phyloP scores from a whole-genome alignment of 2,797 vertebrate genomes.

The Notamacropus eugenii region DNA sequence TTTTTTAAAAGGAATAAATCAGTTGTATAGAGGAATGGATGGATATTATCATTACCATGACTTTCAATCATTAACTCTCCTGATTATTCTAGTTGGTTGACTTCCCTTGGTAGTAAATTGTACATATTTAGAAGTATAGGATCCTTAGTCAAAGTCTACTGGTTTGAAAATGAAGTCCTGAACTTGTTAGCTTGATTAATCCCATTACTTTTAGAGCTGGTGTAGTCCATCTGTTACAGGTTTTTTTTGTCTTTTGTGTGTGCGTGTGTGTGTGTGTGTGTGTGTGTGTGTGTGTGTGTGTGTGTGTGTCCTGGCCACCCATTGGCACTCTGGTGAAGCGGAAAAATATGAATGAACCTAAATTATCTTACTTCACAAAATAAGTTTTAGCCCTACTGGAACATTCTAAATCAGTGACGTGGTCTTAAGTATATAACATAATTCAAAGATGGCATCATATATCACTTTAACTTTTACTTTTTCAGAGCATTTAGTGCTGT shows the following conservation, averaged over 20 bases:
- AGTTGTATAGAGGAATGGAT: neutral
- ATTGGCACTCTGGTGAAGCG: neutral
- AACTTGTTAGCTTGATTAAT: neutral
- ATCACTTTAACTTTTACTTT: slow-evolving; percentile 31
- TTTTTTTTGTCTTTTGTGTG: neutral
- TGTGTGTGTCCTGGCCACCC: neutral
- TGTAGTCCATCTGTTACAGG: neutral
- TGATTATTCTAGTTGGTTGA: neutral
- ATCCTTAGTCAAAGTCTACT: neutral
- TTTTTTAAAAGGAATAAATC: neutral
- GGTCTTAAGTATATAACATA: slow-evolving; percentile 9
- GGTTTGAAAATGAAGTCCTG: neutral
- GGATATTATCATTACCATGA: neutral
- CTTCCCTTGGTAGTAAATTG: neutral
- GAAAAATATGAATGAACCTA: neutral
- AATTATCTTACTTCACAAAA: neutral
- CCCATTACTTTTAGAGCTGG: neutral
- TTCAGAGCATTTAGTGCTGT: slow-evolving; percentile 20
- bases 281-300: no score
- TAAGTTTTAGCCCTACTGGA: neutral
- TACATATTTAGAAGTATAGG: neutral
- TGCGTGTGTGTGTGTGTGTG: neutral
- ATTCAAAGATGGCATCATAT: slow-evolving; percentile 21
- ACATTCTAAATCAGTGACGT: neutral
- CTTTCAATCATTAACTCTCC: neutral